Evolutionary conservation across 2,113 vertebrate genomes (phyloP), one percentile per base, ranked within the genome.

Genomic region (Vombatus ursinus): DNA sequence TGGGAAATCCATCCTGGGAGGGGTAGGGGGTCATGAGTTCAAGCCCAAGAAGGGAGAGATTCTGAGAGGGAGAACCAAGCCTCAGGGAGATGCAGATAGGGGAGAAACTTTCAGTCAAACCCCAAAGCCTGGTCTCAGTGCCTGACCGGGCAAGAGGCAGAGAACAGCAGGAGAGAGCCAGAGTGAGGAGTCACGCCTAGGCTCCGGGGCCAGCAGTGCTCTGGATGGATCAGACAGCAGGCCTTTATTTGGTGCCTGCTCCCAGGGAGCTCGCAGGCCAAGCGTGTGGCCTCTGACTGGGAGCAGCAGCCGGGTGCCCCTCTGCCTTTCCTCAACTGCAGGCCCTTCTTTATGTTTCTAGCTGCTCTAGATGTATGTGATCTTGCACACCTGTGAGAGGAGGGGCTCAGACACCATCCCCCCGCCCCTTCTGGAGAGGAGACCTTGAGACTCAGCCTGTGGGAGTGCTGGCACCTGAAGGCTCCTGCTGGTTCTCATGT

Each of bases 241-340:
- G 0, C 25, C 51, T 14, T 1, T 52, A 12, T 3, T 37, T 10
- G 26, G 61, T 37, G 12, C 37, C 61, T n/a, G 37, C 14, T 16
- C 68, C 23, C n/a, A 2, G 12, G 68, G n/a, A 84, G 68, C n/a
- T 9, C 22, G 1, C 68, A 44, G n/a, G 1, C 37, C 2, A 19
- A 16, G 31, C 14, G 61, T 2, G 4, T 84, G 19, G 68, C 68
- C 19, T 84, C n/a, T 22, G 68, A 44, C 19, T 8, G 14, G 22
- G 37, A 5, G 31, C 31, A 5, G 31, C 61, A 0, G 0, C 26
- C 12, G 11, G 61, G 61, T 16, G 25, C 11, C 61, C 61, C 31
- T 16, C 31, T 1, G 31, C 0, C 31, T 14, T 37, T 16, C 61
- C 16, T 28, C 3, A 5, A 2, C 0, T 2, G 19, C 68, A 8